A percentile compares a stretch with the other conserved stretches of the same genome.
These are phyloP conservation scores for Achroia grisella DNA, from an alignment of 1,140 invertebrate species.

Conservation along the genomic window DNA sequence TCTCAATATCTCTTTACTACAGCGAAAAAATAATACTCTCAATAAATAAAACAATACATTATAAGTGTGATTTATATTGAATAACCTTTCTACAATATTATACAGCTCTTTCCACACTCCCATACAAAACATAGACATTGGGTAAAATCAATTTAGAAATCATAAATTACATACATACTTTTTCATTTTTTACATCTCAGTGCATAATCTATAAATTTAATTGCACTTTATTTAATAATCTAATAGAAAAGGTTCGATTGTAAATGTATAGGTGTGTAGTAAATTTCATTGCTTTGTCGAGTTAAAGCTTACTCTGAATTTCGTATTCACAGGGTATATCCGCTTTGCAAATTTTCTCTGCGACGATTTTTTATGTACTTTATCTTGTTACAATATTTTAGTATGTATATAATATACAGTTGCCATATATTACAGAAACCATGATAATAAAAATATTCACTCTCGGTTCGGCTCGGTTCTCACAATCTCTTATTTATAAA, in stretches of 20 bases:
- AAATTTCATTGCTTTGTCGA: not conserved
- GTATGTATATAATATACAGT: too few species aligned
- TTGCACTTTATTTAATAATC: slow-evolving; percentile 24
- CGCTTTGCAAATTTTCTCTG: too few species aligned
- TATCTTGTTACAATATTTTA: too few species aligned
- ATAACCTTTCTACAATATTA: slow-evolving; percentile 66
- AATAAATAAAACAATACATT: slow-evolving; percentile 22
- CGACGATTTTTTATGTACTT: too few species aligned
- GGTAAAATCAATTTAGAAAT: slow-evolving; percentile 28
- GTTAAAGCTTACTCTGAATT: slow-evolving; percentile 1
- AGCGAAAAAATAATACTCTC: slow-evolving; percentile 7
- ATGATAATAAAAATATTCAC: too few species aligned
- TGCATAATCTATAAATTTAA: slow-evolving; percentile 19
- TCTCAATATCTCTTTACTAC: slow-evolving; percentile 1
- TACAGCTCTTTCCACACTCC: slow-evolving; percentile 43
- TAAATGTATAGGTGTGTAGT: slow-evolving; percentile 4
- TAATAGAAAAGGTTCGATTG: slow-evolving; percentile 6
- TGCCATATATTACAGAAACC: too few species aligned
- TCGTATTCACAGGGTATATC: too few species aligned
- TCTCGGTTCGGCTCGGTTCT: too few species aligned
- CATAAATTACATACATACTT: slow-evolving; percentile 10
- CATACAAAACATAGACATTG: slow-evolving; percentile 12
- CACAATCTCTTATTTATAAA: too few species aligned
- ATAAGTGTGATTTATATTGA: slow-evolving; percentile 63
- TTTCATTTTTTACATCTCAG: slow-evolving; percentile 12